Percentiles rank a stretch among this genome's conserved stretches.
Conservation (phyloP, 64 coral and sea anemone genomes). For the Orbicella faveolata region DNA sequence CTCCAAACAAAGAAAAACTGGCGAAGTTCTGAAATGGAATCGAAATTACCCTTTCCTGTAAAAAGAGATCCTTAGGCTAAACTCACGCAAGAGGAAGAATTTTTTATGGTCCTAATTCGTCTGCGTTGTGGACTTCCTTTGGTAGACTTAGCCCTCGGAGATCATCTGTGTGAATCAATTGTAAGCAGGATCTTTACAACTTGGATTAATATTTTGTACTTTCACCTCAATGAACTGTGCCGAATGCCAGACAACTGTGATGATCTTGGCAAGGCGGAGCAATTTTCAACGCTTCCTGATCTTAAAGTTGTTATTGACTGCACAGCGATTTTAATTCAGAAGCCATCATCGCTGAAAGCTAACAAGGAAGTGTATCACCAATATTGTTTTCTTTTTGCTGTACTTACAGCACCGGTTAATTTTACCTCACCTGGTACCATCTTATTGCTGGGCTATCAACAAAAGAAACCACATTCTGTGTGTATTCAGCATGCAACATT, state of each 20-base stretch:
- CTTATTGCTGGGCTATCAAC: no score
- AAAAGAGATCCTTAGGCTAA: neutral
- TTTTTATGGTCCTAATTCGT: slow-evolving; percentile 59
- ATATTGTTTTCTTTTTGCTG: no score
- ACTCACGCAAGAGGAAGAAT: slow-evolving; percentile 41
- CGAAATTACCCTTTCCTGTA: neutral
- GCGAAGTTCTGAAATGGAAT: slow-evolving; percentile 43
- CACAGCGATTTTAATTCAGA: slow-evolving; percentile 54
- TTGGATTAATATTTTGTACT: slow-evolving; percentile 55
- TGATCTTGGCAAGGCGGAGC: slow-evolving; percentile 27
- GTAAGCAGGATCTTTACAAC: slow-evolving; percentile 51
- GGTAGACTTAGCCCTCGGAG: slow-evolving; percentile 42
- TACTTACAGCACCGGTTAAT: no score
- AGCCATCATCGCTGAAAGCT: slow-evolving; percentile 49
- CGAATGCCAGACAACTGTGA: slow-evolving; percentile 44
- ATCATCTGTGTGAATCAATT: slow-evolving; percentile 35
- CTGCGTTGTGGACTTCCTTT: slow-evolving; percentile 36
- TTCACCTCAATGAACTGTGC: slow-evolving; percentile 57
- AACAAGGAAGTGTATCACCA: slow-evolving; percentile 31
- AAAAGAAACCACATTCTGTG: no score
- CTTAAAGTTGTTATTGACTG: slow-evolving; percentile 41
- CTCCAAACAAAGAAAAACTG: slow-evolving; percentile 59
- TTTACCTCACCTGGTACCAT: no score
- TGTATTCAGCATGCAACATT: no score
- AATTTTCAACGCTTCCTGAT: slow-evolving; percentile 48